Evolutionary conservation across 2,113 vertebrate species (phyloP), one percentile per base, ranked within the genome.

Genomic region (Rhizomys pruinosus): DNA sequence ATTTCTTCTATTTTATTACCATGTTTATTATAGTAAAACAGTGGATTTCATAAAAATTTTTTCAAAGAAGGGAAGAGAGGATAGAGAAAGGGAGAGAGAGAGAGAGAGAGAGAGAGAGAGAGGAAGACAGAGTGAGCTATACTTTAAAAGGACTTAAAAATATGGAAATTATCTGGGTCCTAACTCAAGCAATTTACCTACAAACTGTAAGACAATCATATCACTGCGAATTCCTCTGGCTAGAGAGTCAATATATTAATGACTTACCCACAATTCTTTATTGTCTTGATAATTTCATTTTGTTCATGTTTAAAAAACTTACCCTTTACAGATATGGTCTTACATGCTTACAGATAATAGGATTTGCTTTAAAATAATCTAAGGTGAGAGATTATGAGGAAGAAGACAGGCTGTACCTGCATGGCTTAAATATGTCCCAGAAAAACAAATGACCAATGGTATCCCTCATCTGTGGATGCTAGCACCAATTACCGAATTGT

Each of bases 331-430:
- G 61, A 63, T 52, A 39, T 0, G 57, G 32, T 34, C 16, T 87
- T 61, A 37, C 69, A 69, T 63, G 68, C 69, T 91, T 78, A 92
- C 3, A 78, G 19, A 68, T 27, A 25, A 61, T 57, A 90, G 12
- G 13, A 59, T 78, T 78, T 64, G 12, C n/a, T 93, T 89, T 32
- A 29, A 84, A 80, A 92, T 92, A 89, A 79, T 76, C 37, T 89
- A 66, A 47, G 39, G 5, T 27, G 3, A 12, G 9, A 11, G n/a
- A 25, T 7, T 88, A 52, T 4, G 29, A 16, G 57, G 29, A 80
- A 69, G 22, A 71, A 37, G 17, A 34, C 32, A 32, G n/a, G 5
- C 16, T 15, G 1, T 20, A 32, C 1, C 29, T 10, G 19, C 15
- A 71, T n/a, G 71, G 87, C 13, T 47, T 52, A 44, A 85, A 63